These are phyloP conservation scores for Sturmia bella DNA, from an alignment of 2,888 invertebrate species.

Conservation along the genomic window DNA sequence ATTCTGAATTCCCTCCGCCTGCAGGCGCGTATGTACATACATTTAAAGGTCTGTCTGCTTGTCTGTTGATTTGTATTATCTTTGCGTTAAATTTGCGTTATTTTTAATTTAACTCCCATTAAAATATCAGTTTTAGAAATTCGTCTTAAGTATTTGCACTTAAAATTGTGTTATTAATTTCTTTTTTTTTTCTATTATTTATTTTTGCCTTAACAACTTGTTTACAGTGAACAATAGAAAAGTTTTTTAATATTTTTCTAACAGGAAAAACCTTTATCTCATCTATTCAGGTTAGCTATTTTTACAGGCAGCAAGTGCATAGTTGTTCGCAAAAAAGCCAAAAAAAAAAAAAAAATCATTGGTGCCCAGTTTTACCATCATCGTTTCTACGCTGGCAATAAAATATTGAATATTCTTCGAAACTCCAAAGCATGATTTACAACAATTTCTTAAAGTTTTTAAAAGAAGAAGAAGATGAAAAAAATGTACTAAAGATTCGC, in stretches of 20 bases:
- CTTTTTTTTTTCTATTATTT: too few species aligned
- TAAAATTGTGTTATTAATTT: constrained; percentile 8
- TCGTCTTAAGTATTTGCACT: neutral
- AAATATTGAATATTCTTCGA: constrained; percentile 45
- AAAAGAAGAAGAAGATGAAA: constrained; percentile 23
- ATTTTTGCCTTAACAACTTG: constrained; percentile 3
- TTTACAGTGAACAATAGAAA: constrained; percentile 17
- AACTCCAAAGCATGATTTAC: constrained; percentile 50
- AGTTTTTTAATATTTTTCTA: constrained; percentile 32
- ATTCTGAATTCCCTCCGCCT: too few species aligned
- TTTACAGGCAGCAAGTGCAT: neutral
- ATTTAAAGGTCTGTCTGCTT: too few species aligned
- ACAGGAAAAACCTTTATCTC: constrained; percentile 16
- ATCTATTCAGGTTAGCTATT: neutral
- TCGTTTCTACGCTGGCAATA: neutral
- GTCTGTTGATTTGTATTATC: too few species aligned
- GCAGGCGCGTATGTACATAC: too few species aligned
- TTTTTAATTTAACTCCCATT: neutral
- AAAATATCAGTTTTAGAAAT: constrained; percentile 2
- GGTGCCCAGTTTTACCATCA: too few species aligned
- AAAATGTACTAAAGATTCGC: constrained; percentile 18
- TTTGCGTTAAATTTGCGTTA: neutral
- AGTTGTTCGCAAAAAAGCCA: neutral
- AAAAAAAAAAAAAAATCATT: too few species aligned
- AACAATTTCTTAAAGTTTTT: constrained; percentile 12